Evolutionary conservation across 2,888 invertebrate species (phyloP).

Genomic region (Dicyrtoma fusca): DNA sequence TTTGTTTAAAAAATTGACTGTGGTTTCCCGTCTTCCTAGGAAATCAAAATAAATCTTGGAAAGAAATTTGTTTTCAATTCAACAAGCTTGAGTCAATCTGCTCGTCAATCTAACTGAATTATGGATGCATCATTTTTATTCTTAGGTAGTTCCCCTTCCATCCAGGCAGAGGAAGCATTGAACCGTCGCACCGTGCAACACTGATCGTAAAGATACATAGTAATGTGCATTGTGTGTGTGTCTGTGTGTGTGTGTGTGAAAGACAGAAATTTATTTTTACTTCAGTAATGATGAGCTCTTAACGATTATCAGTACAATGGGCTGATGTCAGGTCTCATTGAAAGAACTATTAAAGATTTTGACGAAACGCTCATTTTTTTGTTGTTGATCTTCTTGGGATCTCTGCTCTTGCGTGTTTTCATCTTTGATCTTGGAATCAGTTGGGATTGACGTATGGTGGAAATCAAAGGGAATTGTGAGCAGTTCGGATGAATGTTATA

Average conservation of each 20-base stretch:
- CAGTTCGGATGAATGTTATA: too few relatives aligned
- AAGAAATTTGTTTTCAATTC: background rate
- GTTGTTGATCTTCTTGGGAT: too few relatives aligned
- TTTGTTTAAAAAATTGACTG: too few relatives aligned
- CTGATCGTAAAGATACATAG: slow-evolving; percentile 26
- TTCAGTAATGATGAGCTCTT: background rate
- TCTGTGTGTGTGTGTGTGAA: slow-evolving; percentile 17
- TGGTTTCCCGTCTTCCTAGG: too few relatives aligned
- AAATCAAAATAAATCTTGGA: too few relatives aligned
- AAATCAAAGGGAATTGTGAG: too few relatives aligned
- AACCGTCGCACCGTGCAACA: slow-evolving; percentile 2
- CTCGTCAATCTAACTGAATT: slow-evolving; percentile 39
- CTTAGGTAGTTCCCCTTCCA: slow-evolving; percentile 14
- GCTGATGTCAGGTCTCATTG: background rate
- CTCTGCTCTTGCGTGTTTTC: too few relatives aligned
- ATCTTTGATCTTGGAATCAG: too few relatives aligned
- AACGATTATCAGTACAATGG: background rate
- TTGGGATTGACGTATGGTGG: too few relatives aligned
- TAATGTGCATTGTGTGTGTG: slow-evolving; percentile 22
- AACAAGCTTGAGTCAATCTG: slow-evolving; percentile 17
- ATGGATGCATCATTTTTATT: slow-evolving; percentile 30
- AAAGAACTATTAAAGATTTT: too few relatives aligned
- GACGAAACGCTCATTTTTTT: too few relatives aligned
- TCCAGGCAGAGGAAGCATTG: slow-evolving; percentile 11
- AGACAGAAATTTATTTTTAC: slow-evolving; percentile 29